These are phyloP conservation scores for Ditylenchus dipsaci DNA, from an alignment of 1,140 invertebrate species.

Conservation along the genomic window DNA sequence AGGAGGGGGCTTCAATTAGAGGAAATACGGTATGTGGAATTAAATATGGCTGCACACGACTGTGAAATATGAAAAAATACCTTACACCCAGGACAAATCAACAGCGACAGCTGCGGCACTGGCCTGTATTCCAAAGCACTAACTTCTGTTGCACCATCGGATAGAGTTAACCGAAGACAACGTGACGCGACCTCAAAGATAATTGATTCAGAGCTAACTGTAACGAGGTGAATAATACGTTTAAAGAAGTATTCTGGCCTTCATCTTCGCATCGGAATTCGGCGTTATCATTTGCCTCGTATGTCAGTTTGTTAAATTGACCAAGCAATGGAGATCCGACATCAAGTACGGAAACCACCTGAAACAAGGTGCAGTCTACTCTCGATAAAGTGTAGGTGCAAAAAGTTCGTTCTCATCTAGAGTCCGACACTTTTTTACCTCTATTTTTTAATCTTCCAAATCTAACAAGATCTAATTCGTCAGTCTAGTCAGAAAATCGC, in stretches of 20 bases:
- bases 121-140: conserved; percentile 4
- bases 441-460: too few species aligned
- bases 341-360: neutral
- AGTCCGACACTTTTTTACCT: too few species aligned
- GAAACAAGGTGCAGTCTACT: neutral
- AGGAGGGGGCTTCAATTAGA: too few species aligned
- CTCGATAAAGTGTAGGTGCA: too few species aligned
- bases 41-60: too few species aligned
- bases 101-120: neutral
- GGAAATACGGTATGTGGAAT: too few species aligned
- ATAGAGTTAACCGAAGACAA: neutral
- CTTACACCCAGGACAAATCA: conserved; percentile 2
- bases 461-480: too few species aligned
- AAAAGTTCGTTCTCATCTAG: too few species aligned
- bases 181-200: neutral
- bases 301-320: neutral
- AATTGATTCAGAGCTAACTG: neutral
- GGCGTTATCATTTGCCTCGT: neutral
- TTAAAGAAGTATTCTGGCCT: neutral
- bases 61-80: neutral
- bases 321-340: neutral
- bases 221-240: neutral
- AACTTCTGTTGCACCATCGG: neutral
- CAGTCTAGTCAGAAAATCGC: too few species aligned
- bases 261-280: neutral